Evolutionary conservation across 2,113 vertebrate genomes (phyloP), one percentile per base, ranked within the genome.

Genomic region (Ameiurus melas): DNA sequence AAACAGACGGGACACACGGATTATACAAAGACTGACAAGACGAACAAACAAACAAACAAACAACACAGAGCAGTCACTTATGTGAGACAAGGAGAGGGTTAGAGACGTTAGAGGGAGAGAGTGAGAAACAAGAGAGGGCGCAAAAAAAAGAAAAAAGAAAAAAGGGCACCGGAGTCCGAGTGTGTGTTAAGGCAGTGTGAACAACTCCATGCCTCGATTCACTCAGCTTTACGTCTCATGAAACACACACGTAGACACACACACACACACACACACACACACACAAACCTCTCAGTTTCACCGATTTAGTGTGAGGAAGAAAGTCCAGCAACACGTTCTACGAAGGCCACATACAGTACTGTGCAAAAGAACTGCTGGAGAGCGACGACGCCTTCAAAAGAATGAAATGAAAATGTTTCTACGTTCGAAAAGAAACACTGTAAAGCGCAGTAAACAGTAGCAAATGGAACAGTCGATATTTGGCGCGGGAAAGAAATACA

Each of bases 141-240:
- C 47, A 10, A 51, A 51, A 10, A 51, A 51, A 10, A 68, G 9
- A 30, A 39, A 10, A 51, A 51, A 51, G 9, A 51, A 10, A 68
- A 16, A 30, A 55, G 51, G n/a, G 82, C 80, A 80, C 51, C 30
- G 27, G 58, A 73, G 39, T 84, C 57, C 0, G 19, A 88, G 84
- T 84, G 89, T 71, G 70, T 86, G 77, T 86, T 87, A 91, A 90
- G 89, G 90, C 90, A 89, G 77, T 75, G 62, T 85, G 77, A 84
- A 68, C 87, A 85, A 79, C 58, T 83, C 36, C 47, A 68, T 3
- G 55, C 60, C 58, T 53, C 2, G 12, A 57, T 73, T 83, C 78
- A 27, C 30, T 62, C 77, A 82, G 30, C n/a, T 36, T 70, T 57
- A 70, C 1, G 30, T 43, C 20, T 27, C 6, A 13, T 7, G 16